phyloP scores from a whole-genome alignment of 2,888 invertebrate genomes.

The Rugalucina vietnamica region DNA sequence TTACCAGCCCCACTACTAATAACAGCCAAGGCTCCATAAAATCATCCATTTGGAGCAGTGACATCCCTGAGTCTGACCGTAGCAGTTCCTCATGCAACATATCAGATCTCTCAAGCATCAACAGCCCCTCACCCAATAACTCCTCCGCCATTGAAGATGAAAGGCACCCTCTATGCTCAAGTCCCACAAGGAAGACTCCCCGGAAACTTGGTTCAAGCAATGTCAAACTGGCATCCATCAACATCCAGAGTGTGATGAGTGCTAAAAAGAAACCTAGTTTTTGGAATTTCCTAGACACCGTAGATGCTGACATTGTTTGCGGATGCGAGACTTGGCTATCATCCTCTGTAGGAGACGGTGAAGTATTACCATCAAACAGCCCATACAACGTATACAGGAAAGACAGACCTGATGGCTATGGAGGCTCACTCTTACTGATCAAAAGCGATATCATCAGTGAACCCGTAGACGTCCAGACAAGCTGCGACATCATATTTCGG shows the following conservation, averaged over 20 bases:
- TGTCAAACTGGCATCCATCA: not conserved
- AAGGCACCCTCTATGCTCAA: not conserved
- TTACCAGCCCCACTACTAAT: not conserved
- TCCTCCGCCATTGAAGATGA: not conserved
- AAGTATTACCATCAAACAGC: conserved; percentile 21
- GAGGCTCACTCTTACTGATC: conserved; percentile 14
- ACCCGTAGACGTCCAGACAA: not conserved
- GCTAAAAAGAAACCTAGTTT: conserved; percentile 21
- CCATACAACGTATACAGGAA: conserved; percentile 19
- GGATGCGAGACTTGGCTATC: conserved; percentile 39
- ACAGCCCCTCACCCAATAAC: not conserved
- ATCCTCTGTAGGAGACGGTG: conserved; percentile 7
- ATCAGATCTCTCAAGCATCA: not conserved
- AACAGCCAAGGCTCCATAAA: not conserved
- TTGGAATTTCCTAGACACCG: conserved; percentile 22
- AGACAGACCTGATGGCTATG: conserved; percentile 34
- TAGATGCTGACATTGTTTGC: conserved; percentile 21
- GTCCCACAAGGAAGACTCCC: not conserved
- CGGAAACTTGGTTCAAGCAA: not conserved
- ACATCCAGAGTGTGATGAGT: conserved; percentile 12
- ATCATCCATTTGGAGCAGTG: not conserved
- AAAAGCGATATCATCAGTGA: conserved; percentile 12
- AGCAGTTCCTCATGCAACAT: not conserved
- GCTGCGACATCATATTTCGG: conserved; percentile 10
- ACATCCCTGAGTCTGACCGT: not conserved